Evolutionary conservation across 1,140 invertebrate species (phyloP), one percentile per base, ranked within the genome.

Genomic region (Notospermus geniculatus): DNA sequence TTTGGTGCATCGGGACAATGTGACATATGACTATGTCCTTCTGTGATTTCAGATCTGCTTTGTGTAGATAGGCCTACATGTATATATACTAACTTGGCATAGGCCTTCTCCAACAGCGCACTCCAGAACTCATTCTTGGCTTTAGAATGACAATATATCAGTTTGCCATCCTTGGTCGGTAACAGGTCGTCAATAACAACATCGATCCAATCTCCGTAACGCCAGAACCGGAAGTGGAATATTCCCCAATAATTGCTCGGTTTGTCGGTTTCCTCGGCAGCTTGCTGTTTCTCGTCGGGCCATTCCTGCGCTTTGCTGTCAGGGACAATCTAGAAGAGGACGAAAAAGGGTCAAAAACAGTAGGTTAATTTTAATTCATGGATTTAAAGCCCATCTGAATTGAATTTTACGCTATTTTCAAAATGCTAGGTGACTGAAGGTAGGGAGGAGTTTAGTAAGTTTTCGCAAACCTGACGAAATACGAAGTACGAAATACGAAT

Each of bases 11-110:
- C n/a, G n/a, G n/a, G n/a, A n/a, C n/a, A n/a, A n/a, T n/a, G n/a
- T n/a, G n/a, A n/a, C n/a, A n/a, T n/a, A n/a, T n/a, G n/a, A n/a
- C n/a, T n/a, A n/a, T n/a, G n/a, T n/a, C n/a, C n/a, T n/a, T n/a
- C n/a, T n/a, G n/a, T n/a, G n/a, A n/a, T n/a, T n/a, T n/a, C n/a
- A n/a, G n/a, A n/a, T n/a, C n/a, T n/a, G n/a, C n/a, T n/a, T n/a
- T n/a, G n/a, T n/a, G n/a, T n/a, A n/a, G n/a, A n/a, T n/a, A n/a
- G n/a, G n/a, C n/a, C n/a, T n/a, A n/a, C n/a, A n/a, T n/a, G n/a
- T n/a, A n/a, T n/a, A n/a, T n/a, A n/a, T n/a, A 83, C 84, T 85
- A 80, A 90, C 88, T 91, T 91, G 50, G 90, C 89, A 78, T 91
- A 91, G 15, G 90, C 90, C 80, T 92, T 92, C 79, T 92, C 90